phyloP scores from a whole-genome alignment of 2,113 vertebrate genomes.

The Chunga burmeisteri region DNA sequence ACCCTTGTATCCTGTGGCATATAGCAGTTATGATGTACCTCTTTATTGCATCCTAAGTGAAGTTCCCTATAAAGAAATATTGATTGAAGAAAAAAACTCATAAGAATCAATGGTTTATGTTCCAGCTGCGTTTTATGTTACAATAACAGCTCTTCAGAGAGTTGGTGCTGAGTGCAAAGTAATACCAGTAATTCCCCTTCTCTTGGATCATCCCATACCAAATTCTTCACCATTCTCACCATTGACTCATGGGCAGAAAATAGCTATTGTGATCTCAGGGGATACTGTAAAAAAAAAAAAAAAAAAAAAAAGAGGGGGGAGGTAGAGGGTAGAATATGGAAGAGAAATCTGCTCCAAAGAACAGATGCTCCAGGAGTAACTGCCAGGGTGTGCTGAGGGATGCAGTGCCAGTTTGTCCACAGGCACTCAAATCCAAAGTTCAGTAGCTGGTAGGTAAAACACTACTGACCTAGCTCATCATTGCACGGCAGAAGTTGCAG shows the following conservation, averaged over 20 bases:
- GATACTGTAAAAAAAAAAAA: not conserved
- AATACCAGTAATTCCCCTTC: constrained; percentile 8
- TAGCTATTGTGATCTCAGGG: not conserved
- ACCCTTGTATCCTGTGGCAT: not conserved
- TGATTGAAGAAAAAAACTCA: constrained; percentile 45
- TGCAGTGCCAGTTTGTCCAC: not conserved
- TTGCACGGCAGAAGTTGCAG: not conserved
- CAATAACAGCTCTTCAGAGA: constrained; percentile 47
- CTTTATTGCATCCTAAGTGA: constrained; percentile 54
- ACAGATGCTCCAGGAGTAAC: not conserved
- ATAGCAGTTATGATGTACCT: constrained; percentile 25
- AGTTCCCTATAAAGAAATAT: constrained; percentile 56
- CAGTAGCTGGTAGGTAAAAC: not conserved
- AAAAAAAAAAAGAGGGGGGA: too few species aligned
- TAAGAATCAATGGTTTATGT: constrained; percentile 53
- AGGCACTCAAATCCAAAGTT: not conserved
- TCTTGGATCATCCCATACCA: not conserved
- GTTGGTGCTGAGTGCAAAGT: constrained; percentile 28
- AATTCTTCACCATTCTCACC: not conserved
- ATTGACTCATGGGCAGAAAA: constrained; percentile 6
- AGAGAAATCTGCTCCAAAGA: not conserved
- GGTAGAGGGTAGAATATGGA: not conserved
- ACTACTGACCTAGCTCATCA: not conserved
- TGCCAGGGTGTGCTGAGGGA: not conserved
- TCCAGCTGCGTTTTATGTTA: constrained; percentile 43